Evolutionary conservation across 2,888 invertebrate species (phyloP).

Genomic region (Heliconius cydno): DNA sequence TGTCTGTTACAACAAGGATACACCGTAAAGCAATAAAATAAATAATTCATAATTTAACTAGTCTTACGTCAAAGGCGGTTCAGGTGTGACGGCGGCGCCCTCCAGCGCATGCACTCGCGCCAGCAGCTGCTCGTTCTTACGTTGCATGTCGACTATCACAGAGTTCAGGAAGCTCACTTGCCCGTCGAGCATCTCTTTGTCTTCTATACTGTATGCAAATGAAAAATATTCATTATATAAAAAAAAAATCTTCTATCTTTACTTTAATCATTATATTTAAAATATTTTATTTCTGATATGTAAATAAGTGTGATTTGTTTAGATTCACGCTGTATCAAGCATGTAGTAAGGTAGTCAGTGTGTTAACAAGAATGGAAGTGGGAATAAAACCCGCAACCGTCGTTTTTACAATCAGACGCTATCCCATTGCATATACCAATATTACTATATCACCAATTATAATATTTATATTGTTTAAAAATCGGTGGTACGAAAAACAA

Average conservation of each 20-base stretch:
- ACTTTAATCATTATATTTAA: background rate
- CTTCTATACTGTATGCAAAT: conserved; percentile 73
- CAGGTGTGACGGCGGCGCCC: conserved; percentile 76
- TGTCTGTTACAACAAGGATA: too few relatives aligned
- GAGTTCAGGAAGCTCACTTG: conserved; percentile 97
- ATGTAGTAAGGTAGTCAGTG: too few relatives aligned
- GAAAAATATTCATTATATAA: background rate
- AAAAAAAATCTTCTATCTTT: background rate
- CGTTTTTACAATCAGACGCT: too few relatives aligned
- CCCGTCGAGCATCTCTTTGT: conserved; percentile 86
- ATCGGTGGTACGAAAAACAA: background rate
- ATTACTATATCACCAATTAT: background rate
- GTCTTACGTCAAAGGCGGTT: conserved; percentile 67
- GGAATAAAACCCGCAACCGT: too few relatives aligned
- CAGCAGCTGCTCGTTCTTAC: conserved; percentile 93
- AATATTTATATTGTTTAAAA: background rate
- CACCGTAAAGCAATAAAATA: background rate
- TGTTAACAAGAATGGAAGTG: too few relatives aligned
- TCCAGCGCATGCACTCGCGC: conserved; percentile 91
- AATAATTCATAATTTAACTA: background rate
- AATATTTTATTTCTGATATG: too few relatives aligned
- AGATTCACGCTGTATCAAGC: too few relatives aligned
- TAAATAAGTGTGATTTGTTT: too few relatives aligned
- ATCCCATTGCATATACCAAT: background rate
- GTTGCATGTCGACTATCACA: conserved; percentile 97